Conservation (phyloP, 2,113 vertebrate genomes). For the Chaenogobius annularis region DNA sequence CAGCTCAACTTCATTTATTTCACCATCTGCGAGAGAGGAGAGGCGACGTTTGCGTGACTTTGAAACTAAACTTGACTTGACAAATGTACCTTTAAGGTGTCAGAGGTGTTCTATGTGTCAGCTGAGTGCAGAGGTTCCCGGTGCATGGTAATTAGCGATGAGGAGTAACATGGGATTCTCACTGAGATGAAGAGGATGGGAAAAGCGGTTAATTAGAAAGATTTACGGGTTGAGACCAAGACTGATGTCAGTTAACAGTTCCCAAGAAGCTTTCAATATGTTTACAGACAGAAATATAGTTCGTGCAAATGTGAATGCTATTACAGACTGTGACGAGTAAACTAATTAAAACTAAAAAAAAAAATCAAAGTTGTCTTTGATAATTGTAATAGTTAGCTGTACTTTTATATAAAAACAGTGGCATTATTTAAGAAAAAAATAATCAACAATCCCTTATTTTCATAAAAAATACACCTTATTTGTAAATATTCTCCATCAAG, state of each 20-base stretch:
- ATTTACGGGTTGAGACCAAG: neutral
- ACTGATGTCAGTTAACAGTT: neutral
- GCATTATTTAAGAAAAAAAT: too few relatives aligned
- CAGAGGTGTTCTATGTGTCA: slow-evolving; percentile 1
- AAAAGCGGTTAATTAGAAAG: neutral
- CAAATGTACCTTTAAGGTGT: slow-evolving; percentile 12
- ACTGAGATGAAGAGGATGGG: too few relatives aligned
- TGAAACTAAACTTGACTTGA: slow-evolving; percentile 19
- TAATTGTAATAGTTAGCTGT: too few relatives aligned
- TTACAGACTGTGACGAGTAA: too few relatives aligned
- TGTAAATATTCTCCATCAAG: too few relatives aligned
- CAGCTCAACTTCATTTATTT: slow-evolving; percentile 37
- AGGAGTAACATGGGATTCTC: neutral
- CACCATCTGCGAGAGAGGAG: slow-evolving; percentile 59
- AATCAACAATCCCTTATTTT: too few relatives aligned
- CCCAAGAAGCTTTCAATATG: neutral
- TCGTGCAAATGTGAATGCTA: too few relatives aligned
- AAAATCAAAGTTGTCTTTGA: too few relatives aligned
- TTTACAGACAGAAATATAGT: neutral
- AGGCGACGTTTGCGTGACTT: slow-evolving; percentile 44
- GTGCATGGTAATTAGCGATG: neutral
- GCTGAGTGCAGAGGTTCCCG: neutral
- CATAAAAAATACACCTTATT: too few relatives aligned
- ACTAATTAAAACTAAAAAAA: too few relatives aligned
- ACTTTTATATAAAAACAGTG: too few relatives aligned